A percentile compares a stretch with the other conserved stretches of the same genome.
Conservation (phyloP, 1,140 invertebrate species). For the Drosophila tropicalis region DNA sequence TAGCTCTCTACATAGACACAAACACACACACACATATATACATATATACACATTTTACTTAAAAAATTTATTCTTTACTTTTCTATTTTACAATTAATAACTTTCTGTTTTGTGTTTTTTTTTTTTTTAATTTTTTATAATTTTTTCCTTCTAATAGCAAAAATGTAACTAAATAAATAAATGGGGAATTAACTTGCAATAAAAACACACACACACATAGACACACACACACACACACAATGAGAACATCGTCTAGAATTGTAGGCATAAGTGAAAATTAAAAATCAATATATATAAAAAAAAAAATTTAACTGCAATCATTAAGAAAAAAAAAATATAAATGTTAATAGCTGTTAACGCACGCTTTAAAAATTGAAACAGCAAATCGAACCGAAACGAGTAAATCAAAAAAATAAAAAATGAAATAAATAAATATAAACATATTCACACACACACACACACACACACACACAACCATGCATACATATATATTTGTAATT, state of each 20-base stretch:
- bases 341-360: slow-evolving; percentile 74
- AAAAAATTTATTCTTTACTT: neutral
- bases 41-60: slow-evolving; percentile 18
- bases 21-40: slow-evolving; percentile 30
- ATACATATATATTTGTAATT: slow-evolving; percentile 46
- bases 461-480: neutral
- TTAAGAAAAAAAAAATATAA: slow-evolving; percentile 22
- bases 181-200: slow-evolving; percentile 31
- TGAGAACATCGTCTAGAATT: slow-evolving; percentile 44
- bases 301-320: neutral
- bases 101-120: slow-evolving; percentile 1
- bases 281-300: slow-evolving; percentile 1
- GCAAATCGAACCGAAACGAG: slow-evolving; percentile 40
- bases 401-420: slow-evolving; percentile 25
- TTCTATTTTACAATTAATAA: neutral
- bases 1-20: neutral
- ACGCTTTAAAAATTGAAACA: slow-evolving; percentile 51
- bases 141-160: neutral
- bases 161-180: slow-evolving; percentile 41
- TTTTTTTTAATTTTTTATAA: neutral
- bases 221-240: slow-evolving; percentile 42
- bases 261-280: slow-evolving; percentile 55
- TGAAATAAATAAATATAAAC: neutral
- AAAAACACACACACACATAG: slow-evolving; percentile 3
- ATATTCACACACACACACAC: slow-evolving; percentile 6